These are phyloP conservation scores for Ormyrus rosae DNA, from an alignment of 2,888 invertebrate species.

Conservation along the genomic window DNA sequence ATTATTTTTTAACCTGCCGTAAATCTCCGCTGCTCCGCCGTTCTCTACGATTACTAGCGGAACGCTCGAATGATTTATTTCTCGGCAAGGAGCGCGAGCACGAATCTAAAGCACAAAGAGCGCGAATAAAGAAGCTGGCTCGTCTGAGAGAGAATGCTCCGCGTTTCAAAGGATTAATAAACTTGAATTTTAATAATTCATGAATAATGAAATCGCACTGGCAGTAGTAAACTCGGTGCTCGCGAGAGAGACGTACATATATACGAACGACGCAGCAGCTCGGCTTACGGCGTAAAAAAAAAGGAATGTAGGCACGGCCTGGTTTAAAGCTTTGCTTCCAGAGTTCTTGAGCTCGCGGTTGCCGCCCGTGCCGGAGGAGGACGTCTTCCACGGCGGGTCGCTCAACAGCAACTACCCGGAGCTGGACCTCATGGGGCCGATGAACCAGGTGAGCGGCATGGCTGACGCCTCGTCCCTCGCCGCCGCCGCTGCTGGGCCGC, in stretches of 20 bases:
- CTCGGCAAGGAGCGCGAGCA: no score
- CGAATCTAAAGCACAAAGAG: no score
- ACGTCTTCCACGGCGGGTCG: conserved; percentile 69
- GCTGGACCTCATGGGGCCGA: conserved; percentile 71
- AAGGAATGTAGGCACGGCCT: no score
- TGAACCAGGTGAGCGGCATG: conserved; percentile 65
- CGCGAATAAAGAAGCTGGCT: no score
- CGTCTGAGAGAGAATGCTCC: neutral
- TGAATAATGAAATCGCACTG: neutral
- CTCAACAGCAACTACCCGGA: conserved; percentile 69
- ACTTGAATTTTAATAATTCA: conserved; percentile 38
- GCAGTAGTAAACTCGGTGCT: no score
- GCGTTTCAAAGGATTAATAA: neutral
- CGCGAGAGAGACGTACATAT: no score
- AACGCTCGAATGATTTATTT: no score
- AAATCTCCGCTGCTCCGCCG: no score
- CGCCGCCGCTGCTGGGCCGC: neutral
- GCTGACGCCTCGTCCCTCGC: conserved; percentile 27
- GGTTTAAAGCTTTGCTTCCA: conserved; percentile 63
- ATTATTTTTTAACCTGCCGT: neutral
- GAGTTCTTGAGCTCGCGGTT: conserved; percentile 79
- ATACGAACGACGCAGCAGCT: no score
- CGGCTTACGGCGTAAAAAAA: no score
- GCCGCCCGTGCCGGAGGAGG: conserved; percentile 81
- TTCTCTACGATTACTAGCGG: no score